Evolutionary conservation across 2,797 vertebrate genomes (phyloP), one percentile per base, ranked within the genome.

Genomic region (Semotilus atromaculatus): DNA sequence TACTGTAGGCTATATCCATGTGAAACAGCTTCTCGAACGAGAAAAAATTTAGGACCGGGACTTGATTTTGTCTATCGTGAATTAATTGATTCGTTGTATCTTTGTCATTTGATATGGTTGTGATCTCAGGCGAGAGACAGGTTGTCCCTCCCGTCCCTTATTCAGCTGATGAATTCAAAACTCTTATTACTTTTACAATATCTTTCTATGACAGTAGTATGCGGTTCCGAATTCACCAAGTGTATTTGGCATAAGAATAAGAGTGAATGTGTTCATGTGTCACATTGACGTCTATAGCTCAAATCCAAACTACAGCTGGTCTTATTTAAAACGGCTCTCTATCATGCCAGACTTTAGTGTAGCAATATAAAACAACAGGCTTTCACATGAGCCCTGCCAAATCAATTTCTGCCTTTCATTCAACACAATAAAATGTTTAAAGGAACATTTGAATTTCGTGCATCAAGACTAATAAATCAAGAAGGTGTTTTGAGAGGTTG

Each of bases 251-350:
- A 16, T 7, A 16, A 29, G 26, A 29, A 62, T 29, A 64, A 29
- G 60, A 62, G 13, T 62, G 26, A 64, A 31, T 64, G 26, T 62
- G 26, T 78, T 31, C n/a, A 45, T 43, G 29, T 77, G 45, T 68
- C 64, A 26, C 62, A 26, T 53, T 36, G 45, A 68, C 29, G 6
- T 80, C 18, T 53, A 8, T 80, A 38, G 8, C 45, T 36, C 45
- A 79, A 48, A 79, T 66, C 60, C 48, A 51, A 67, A 36, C 64
- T 55, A 70, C 78, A 80, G 64, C 64, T 80, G 78, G 64, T 80
- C 31, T 80, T n/a, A 80, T 70, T 80, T 80, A 80, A 80, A 80
- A 6, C 21, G 2, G 4, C 26, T 64, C 0, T 26, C 21, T 68
- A 18, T 68, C 64, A 53, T 67, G 45, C 78, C 45, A 80, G 62